Evolutionary conservation across 2,888 invertebrate species (phyloP), one percentile per base, ranked within the genome.

Genomic region (Nebria brevicollis): DNA sequence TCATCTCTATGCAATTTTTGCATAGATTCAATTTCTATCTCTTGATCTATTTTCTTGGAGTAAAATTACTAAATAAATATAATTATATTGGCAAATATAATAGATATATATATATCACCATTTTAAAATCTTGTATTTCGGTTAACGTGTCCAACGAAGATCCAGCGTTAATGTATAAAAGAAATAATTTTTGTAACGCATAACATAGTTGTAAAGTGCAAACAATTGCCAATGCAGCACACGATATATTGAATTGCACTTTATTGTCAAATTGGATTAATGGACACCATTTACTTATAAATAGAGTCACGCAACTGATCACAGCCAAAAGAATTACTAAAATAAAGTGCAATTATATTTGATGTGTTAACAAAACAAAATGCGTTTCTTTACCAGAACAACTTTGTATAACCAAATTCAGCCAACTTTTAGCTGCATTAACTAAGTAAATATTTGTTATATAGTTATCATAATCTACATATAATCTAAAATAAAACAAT

Each of bases 361-460:
- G 0, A 76, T 25, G 66, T 26, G 15, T 4, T n/a, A n/a, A n/a
- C 54, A 43, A 20, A 20, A 20, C 20, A 20, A 65, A 65, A 34
- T 20, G 64, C 20, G 70, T 25, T n/a, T 75, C 11, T 76, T 34
- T 72, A 86, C 86, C 86, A 83, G 86, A 84, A 65, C 85, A 72
- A 76, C 85, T 82, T 81, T 86, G 85, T 70, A 86, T 83, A 81
- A 86, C 82, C 77, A 84, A 86, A 74, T 84, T 85, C 13, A 86
- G 83, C 86, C 86, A 86, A 41, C 85, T 75, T 77, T 85, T 86
- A 5, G 84, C 84, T 2, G 86, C 85, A 75, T 86, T 83, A 20
- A 85, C 82, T 85, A 86, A 85, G 41, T 86, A 86, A 81, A 85
- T 84, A 82, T 85, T 85, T 0, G 85, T 83, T 54, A 85, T 83